Evolutionary conservation across 2,797 vertebrate genomes (phyloP), one percentile per base, ranked within the genome.

Genomic region (Ispidina picta): DNA sequence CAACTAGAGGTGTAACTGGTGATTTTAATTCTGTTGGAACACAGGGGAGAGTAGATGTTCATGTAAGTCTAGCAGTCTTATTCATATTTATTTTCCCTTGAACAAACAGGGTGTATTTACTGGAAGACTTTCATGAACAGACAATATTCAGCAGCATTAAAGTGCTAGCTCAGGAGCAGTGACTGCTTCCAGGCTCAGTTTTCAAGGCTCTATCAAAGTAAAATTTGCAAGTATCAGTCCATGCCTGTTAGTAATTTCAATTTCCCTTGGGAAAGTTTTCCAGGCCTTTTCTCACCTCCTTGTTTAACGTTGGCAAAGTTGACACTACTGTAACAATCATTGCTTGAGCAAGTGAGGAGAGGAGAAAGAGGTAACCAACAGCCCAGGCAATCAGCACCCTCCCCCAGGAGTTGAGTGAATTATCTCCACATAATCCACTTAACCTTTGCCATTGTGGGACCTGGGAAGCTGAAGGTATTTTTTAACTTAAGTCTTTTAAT

Each of bases 401-500:
- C 97, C 93, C 95, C 71, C 73, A 92, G 93, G 95, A 96, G 95
- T 89, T 63, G 84, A 96, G 95, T 66, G 97, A 97, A 98, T 98
- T 98, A 98, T 97, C 97, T 97, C 96, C 97, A 97, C 89, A 96
- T 98, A 97, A 98, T 98, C 97, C 97, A 98, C 96, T 98, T 98
- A 98, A 97, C 98, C 97, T 98, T 98, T 98, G 97, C 96, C 98
- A 96, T 95, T 82, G 94, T 82, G 80, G 94, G 93, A 97, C 97
- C 94, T 95, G 96, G 96, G 87, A 97, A 97, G 92, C 95, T 96
- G 96, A 96, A 97, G 92, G 94, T 95, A 95, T 97, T 97, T 98
- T 97, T 97, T 96, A 97, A 97, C 94, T 64, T 59, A 92, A 97
- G 95, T 90, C 94, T 97, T 97, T 97, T 98, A 98, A 97, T 98